Percentiles rank a stretch among this genome's conserved stretches.
phyloP scores from a whole-genome alignment of 2,888 invertebrate genomes.

The Seladonia tumulorum region DNA sequence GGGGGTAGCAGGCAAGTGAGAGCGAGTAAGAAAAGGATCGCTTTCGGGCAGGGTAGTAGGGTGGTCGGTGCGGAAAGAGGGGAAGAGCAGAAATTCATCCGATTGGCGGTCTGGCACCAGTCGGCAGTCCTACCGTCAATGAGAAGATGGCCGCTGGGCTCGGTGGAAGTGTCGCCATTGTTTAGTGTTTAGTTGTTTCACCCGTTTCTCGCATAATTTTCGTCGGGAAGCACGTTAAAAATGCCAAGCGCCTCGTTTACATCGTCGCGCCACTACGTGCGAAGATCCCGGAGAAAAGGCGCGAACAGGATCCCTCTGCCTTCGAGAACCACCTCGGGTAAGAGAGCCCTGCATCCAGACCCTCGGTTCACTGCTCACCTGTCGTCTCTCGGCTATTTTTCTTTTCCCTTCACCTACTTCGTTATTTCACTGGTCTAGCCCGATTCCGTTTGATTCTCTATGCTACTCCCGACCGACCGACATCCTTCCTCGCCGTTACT shows the following conservation, averaged over 20 bases:
- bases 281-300: slow-evolving; percentile 96
- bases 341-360: slow-evolving; percentile 75
- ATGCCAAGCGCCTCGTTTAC: slow-evolving; percentile 98
- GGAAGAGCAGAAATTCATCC: slow-evolving; percentile 69
- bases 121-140: slow-evolving; percentile 85
- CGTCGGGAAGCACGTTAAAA: slow-evolving; percentile 84
- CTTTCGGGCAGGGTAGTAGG: slow-evolving; percentile 43
- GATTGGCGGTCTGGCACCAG: slow-evolving; percentile 77
- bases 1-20: slow-evolving; percentile 50
- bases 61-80: slow-evolving; percentile 50
- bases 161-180: slow-evolving; percentile 93
- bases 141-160: slow-evolving; percentile 93
- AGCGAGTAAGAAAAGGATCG: slow-evolving; percentile 32
- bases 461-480: neutral
- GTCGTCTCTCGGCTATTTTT: slow-evolving; percentile 55
- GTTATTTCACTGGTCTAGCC: slow-evolving; percentile 42
- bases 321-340: slow-evolving; percentile 92
- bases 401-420: slow-evolving; percentile 59
- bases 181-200: slow-evolving; percentile 86
- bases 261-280: slow-evolving; percentile 95
- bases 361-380: slow-evolving; percentile 72
- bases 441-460: slow-evolving; percentile 12
- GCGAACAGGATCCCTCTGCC: slow-evolving; percentile 94
- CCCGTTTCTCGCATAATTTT: slow-evolving; percentile 60
- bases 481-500: slow-evolving; percentile 16